A percentile compares a stretch with the other conserved stretches of the same genome.
phyloP scores from a whole-genome alignment of 1,140 invertebrate genomes.

The Capitella teleta region DNA sequence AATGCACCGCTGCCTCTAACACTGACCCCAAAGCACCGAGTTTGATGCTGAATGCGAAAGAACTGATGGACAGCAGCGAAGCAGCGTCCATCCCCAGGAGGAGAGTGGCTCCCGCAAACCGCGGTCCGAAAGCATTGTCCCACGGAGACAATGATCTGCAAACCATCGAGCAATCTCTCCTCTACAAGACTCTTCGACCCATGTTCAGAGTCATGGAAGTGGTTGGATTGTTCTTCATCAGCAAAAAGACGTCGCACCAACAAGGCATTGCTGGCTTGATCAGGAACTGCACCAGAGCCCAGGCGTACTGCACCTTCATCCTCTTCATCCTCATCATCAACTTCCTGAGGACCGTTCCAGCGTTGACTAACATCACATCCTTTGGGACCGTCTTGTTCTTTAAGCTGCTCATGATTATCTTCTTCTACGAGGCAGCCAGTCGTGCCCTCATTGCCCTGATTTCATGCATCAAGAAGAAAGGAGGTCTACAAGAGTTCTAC shows the following conservation, averaged over 20 bases:
- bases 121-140: no score
- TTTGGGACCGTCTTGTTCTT: not conserved
- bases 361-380: not conserved
- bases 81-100: no score
- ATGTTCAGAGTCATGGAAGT: not conserved
- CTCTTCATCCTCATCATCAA: not conserved
- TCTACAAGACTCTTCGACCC: not conserved
- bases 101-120: no score
- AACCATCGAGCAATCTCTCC: no score
- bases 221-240: not conserved
- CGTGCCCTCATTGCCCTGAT: not conserved
- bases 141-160: no score
- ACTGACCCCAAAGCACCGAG: no score
- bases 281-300: not conserved
- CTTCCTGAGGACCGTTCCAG: not conserved
- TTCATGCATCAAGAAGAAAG: not conserved
- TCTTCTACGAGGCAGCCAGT: not conserved
- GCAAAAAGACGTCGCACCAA: not conserved
- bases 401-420: not conserved
- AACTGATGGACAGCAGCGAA: no score
- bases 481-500: conserved; percentile 2
- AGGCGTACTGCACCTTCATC: not conserved
- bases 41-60: no score
- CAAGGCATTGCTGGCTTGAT: not conserved
- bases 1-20: no score